These are phyloP conservation scores for Forbesichthys papilliferus DNA, from an alignment of 2,113 vertebrate species.

Conservation along the genomic window DNA sequence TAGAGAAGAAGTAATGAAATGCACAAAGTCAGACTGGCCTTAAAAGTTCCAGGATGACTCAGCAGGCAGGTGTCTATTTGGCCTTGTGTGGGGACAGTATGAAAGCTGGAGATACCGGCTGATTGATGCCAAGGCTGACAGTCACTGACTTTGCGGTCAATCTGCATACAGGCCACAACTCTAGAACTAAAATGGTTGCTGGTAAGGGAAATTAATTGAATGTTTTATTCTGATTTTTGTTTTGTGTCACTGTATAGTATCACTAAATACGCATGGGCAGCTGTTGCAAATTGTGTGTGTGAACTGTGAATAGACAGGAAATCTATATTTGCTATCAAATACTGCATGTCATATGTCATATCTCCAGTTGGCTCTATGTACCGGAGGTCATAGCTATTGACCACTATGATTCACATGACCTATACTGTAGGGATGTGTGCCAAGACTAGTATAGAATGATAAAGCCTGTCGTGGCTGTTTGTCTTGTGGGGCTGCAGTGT, in stretches of 20 bases:
- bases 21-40: conserved; percentile 57
- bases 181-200: conserved; percentile 20
- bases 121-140: conserved; percentile 49
- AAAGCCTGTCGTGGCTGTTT: conserved; percentile 4
- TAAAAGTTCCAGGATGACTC: conserved; percentile 65
- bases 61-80: conserved; percentile 60
- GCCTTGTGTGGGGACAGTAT: conserved; percentile 45
- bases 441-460: conserved; percentile 11
- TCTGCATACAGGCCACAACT: conserved; percentile 33
- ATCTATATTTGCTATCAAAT: too few relatives aligned
- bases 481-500: too few relatives aligned
- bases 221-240: background rate
- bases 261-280: too few relatives aligned
- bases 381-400: too few relatives aligned
- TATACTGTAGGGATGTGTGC: background rate
- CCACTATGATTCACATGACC: background rate
- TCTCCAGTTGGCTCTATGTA: too few relatives aligned
- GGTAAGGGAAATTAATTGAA: background rate
- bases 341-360: too few relatives aligned
- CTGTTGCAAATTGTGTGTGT: too few relatives aligned
- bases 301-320: too few relatives aligned
- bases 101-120: conserved; percentile 47
- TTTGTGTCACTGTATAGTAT: too few relatives aligned
- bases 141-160: conserved; percentile 19
- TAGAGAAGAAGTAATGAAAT: conserved; percentile 59